These are phyloP conservation scores for Hemiscyllium ocellatum DNA, from an alignment of 2,113 vertebrate species.

Conservation along the genomic window DNA sequence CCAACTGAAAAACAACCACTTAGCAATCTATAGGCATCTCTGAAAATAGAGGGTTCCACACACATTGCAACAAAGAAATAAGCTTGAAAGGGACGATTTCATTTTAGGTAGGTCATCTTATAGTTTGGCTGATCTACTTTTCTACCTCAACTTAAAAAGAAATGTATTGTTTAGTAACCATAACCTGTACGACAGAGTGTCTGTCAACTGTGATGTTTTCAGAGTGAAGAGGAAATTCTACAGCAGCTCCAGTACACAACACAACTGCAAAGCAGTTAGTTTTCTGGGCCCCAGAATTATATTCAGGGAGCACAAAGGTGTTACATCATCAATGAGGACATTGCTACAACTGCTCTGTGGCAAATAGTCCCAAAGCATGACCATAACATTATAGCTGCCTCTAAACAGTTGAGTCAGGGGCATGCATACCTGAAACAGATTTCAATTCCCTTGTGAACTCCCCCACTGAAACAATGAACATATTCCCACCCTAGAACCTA, in stretches of 20 bases:
- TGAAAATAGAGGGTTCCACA: neutral
- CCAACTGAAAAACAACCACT: neutral
- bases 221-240: neutral
- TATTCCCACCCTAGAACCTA: neutral
- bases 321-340: neutral
- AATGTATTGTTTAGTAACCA: neutral
- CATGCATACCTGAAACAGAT: neutral
- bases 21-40: neutral
- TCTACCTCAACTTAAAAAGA: neutral
- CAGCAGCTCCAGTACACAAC: neutral
- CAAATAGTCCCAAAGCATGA: neutral
- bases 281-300: neutral
- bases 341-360: neutral
- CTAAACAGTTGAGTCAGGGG: neutral
- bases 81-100: neutral
- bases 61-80: neutral
- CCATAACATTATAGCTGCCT: neutral
- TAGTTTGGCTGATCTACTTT: neutral
- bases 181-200: neutral
- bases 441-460: neutral
- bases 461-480: neutral
- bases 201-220: neutral
- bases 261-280: neutral
- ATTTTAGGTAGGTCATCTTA: neutral
- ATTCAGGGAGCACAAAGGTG: neutral